Conservation (phyloP, 2,113 vertebrate genomes). For the Cairina moschata region DNA sequence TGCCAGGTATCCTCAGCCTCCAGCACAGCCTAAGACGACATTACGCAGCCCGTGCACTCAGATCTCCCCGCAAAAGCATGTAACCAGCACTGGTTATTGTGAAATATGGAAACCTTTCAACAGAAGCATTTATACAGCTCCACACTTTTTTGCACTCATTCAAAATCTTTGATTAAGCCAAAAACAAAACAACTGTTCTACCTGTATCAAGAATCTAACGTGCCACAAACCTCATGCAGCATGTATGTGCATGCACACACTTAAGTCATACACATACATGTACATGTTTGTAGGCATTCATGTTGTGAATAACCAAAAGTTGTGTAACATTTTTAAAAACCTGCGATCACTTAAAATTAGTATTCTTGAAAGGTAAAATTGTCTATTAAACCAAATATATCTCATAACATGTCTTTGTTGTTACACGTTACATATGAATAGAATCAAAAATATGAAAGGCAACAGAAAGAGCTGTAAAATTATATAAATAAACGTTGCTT, state of each 20-base stretch:
- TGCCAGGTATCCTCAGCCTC: not conserved
- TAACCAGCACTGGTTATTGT: not conserved
- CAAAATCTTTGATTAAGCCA: not conserved
- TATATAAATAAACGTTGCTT: slow-evolving; percentile 53
- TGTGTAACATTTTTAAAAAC: not conserved
- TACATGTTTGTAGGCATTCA: not conserved
- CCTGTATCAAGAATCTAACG: not conserved
- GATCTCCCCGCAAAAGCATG: not conserved
- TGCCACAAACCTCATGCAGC: not conserved
- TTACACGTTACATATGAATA: slow-evolving; percentile 13
- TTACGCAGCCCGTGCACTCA: not conserved
- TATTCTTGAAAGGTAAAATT: not conserved
- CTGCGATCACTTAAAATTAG: not conserved
- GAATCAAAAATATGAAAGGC: slow-evolving; percentile 38
- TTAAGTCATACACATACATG: not conserved
- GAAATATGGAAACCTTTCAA: not conserved
- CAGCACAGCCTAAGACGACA: not conserved
- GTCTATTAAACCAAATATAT: not conserved
- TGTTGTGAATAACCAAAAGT: not conserved
- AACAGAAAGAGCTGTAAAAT: not conserved
- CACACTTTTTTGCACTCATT: not conserved
- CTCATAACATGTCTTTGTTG: slow-evolving; percentile 15
- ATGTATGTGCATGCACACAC: not conserved
- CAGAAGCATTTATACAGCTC: not conserved
- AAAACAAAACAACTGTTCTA: fast-evolving